Percentiles rank a stretch among this genome's conserved stretches.
phyloP scores from a whole-genome alignment of 2,888 invertebrate species.

The Imbricaverruca yamaguchii region DNA sequence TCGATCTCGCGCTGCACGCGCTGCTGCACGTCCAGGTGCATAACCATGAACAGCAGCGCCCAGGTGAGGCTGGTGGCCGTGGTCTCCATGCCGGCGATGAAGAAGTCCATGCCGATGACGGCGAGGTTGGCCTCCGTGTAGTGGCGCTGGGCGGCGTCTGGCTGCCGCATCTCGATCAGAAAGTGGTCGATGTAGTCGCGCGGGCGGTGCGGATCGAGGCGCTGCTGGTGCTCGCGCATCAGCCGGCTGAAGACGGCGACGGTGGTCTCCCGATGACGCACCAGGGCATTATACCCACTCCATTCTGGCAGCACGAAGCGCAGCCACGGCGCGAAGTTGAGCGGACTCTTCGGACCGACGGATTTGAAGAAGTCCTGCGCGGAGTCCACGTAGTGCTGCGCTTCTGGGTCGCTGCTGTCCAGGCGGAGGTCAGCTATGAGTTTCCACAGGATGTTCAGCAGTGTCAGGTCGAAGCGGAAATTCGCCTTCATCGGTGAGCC shows the following conservation, averaged over 20 bases:
- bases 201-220: conserved; percentile 8
- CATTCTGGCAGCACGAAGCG: neutral
- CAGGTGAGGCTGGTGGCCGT: conserved; percentile 8
- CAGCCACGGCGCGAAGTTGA: neutral
- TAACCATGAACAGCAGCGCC: conserved; percentile 33
- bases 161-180: neutral
- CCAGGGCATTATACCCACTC: neutral
- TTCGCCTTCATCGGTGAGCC: neutral
- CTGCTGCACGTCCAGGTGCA: conserved; percentile 34
- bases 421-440: neutral
- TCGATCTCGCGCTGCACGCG: conserved; percentile 34
- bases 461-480: neutral
- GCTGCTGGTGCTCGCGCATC: conserved; percentile 10
- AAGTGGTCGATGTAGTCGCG: conserved; percentile 7
- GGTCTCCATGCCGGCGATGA: conserved; percentile 24
- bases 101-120: conserved; percentile 11
- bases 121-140: neutral
- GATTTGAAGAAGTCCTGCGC: neutral
- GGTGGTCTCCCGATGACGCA: neutral
- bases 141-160: neutral
- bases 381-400: neutral
- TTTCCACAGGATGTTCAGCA: neutral
- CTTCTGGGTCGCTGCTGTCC: neutral
- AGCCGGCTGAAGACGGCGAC: neutral
- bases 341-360: neutral